Base-by-base conservation (phyloP, 92 coral and sea anemone genomes). In the Zoanthus gigantus region DNA sequence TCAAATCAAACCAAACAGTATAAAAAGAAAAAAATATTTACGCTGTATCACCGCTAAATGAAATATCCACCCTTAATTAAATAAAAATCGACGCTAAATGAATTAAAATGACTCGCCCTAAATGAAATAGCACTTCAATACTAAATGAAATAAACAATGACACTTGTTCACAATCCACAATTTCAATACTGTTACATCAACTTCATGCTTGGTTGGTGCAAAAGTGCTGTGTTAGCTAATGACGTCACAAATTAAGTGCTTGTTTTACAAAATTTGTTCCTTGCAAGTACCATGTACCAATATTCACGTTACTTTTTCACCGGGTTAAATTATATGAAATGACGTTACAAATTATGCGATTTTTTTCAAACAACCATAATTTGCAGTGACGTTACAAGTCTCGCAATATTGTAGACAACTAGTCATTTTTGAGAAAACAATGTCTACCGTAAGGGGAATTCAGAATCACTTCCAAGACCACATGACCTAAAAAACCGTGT, bases 101-200 rank as follows among this genome's bases (percentile, higher is more conserved):
- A 76, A 76, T 52, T 50, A 76, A 73, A 73, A 44, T 73, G 78
- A 73, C 78, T 73, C 78, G 45, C 78, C 78, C 78, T 73, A 73
- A 44, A 76, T 76, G 67, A 76, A 76, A 76, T 50, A 52, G 52
- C 81, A 31, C 17, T 76, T 76, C 81, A 76, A 76, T 66, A 67
- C 81, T 76, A 50, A 76, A 76, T 76, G 45, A 76, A 76, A 76
- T 76, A 76, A 76, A 76, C 14, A 16, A 46, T 74, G 78, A 74
- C 57, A 74, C 60, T 74, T 54, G 66, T 0, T 76, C 81, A 52
- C 66, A 7, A 52, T 76, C 9, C 65, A 76, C 66, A 76, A 23
- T 50, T 28, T 76, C 66, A 53, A 76, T 53, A 76, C 46, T 50
- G 6, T 50, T 9, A 52, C 81, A 76, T 50, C 23, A 76, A 76